These are phyloP conservation scores for Stenotaenia linearis DNA, from an alignment of 2,888 invertebrate genomes.

Conservation along the genomic window DNA sequence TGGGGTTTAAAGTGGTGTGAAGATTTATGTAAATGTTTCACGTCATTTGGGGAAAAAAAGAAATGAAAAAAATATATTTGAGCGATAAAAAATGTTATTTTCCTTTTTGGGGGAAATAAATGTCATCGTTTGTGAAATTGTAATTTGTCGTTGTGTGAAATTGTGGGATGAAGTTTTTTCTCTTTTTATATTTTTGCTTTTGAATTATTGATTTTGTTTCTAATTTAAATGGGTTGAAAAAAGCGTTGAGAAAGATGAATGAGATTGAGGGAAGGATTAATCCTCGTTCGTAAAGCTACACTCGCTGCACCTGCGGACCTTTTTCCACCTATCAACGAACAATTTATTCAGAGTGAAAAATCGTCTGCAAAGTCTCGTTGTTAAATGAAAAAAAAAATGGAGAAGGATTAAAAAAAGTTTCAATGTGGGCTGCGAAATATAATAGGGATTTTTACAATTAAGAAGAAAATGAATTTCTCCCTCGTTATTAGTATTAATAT, in stretches of 20 bases:
- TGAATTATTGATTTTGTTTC: slow-evolving; percentile 17
- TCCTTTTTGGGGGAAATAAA: too few relatives aligned
- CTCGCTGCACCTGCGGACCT: slow-evolving; percentile 15
- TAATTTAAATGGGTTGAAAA: not conserved
- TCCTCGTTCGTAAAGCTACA: slow-evolving; percentile 8
- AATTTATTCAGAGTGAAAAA: slow-evolving; percentile 24
- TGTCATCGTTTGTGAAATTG: not conserved
- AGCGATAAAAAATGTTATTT: not conserved
- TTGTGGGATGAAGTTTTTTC: not conserved
- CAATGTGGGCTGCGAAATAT: not conserved
- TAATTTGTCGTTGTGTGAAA: slow-evolving; percentile 1
- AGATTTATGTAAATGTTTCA: not conserved
- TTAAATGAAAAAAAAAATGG: not conserved
- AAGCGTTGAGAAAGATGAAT: slow-evolving; percentile 3
- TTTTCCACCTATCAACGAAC: slow-evolving; percentile 21
- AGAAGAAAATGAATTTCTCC: not conserved
- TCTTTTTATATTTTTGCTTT: not conserved
- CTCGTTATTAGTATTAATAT: not conserved
- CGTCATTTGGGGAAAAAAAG: not conserved
- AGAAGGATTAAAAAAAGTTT: not conserved
- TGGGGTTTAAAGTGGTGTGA: not conserved
- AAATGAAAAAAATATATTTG: not conserved
- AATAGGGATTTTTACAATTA: not conserved
- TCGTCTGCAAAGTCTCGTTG: not conserved
- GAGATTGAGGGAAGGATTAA: slow-evolving; percentile 8